Conservation (phyloP, 1,140 invertebrate species). For the Ladona fulva region DNA sequence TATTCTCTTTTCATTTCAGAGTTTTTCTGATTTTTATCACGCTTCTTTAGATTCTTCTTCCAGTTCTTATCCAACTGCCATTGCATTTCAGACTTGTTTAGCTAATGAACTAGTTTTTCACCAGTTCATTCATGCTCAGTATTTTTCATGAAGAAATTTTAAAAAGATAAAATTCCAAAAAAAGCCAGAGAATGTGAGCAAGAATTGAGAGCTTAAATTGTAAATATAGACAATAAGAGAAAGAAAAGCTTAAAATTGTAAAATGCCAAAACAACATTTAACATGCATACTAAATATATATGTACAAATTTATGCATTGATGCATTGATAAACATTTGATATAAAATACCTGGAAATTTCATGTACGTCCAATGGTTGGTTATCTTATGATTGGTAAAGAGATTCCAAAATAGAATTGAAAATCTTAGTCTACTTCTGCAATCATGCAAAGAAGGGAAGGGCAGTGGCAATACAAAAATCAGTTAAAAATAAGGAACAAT, state of each 20-base stretch:
- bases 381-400: too few species aligned
- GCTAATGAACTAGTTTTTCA: background rate
- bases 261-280: too few species aligned
- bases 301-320: too few species aligned
- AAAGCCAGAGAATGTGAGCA: background rate
- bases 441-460: too few species aligned
- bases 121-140: background rate
- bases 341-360: too few species aligned
- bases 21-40: background rate
- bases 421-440: too few species aligned
- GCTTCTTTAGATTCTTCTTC: background rate
- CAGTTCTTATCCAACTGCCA: background rate
- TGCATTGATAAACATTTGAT: too few species aligned
- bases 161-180: background rate
- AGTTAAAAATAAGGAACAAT: too few species aligned
- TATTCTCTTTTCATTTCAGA: background rate
- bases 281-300: too few species aligned
- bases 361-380: too few species aligned
- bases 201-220: background rate
- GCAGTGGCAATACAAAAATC: too few species aligned
- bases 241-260: background rate
- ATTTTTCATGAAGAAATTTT: background rate
- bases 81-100: background rate
- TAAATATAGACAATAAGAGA: background rate
- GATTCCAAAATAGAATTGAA: too few species aligned